A percentile compares a stretch with the other conserved stretches of the same genome.
phyloP scores from a whole-genome alignment of 2,113 vertebrate species.

The Talpa occidentalis region DNA sequence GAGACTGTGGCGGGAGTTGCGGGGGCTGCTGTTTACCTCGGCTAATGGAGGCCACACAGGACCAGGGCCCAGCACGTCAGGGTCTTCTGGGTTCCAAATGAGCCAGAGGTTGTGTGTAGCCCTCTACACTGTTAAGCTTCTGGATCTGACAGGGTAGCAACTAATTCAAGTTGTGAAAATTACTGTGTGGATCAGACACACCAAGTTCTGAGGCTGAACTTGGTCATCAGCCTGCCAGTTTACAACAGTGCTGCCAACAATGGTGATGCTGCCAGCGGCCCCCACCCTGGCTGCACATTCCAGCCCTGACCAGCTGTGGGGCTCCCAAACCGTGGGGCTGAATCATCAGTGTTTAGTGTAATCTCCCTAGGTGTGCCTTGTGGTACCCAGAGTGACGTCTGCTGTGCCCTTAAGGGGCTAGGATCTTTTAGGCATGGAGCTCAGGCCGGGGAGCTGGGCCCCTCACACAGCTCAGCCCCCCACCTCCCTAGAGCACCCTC shows the following conservation, averaged over 20 bases:
- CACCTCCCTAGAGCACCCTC: background rate
- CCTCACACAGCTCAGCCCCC: background rate
- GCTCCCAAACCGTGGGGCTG: background rate
- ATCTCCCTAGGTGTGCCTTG: background rate
- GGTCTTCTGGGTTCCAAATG: background rate
- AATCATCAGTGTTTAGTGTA: too few species aligned
- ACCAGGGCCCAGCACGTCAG: background rate
- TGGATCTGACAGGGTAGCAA: background rate
- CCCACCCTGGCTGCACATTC: background rate
- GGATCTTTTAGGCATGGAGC: background rate
- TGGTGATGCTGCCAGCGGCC: background rate
- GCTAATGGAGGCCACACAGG: too few species aligned
- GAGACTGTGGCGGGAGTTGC: too few species aligned
- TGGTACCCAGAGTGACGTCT: background rate
- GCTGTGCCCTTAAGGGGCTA: background rate
- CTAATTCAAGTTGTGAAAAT: background rate
- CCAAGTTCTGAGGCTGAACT: background rate
- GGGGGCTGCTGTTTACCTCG: too few species aligned
- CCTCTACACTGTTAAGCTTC: background rate
- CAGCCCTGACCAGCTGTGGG: background rate
- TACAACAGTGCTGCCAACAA: background rate
- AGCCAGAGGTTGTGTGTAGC: background rate
- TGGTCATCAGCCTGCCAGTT: background rate
- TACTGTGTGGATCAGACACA: background rate
- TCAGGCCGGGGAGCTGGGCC: background rate